Evolutionary conservation across 2,113 vertebrate genomes (phyloP).

Genomic region (Amia ocellicauda): DNA sequence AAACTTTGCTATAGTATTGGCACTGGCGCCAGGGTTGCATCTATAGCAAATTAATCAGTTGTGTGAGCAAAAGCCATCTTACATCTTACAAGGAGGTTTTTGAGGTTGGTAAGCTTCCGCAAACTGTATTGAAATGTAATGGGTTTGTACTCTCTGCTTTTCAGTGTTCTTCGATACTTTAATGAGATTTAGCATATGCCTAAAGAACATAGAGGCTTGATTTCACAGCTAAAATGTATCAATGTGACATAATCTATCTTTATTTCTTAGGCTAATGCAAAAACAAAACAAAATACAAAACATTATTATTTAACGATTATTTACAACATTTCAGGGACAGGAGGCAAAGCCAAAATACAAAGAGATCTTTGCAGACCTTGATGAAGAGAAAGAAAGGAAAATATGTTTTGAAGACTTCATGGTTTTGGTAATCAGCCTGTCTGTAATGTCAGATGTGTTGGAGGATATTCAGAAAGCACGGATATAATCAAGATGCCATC

Average conservation of each 20-base stretch:
- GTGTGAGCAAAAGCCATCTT: too few relatives aligned
- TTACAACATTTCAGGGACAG: too few relatives aligned
- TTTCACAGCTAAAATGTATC: neutral
- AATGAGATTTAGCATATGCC: neutral
- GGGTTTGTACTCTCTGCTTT: neutral
- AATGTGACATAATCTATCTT: neutral
- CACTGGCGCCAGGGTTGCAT: too few relatives aligned
- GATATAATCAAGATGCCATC: neutral
- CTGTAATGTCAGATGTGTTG: conserved; percentile 63
- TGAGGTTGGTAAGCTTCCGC: too few relatives aligned
- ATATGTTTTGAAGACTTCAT: conserved; percentile 73
- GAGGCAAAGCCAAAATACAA: conserved; percentile 66
- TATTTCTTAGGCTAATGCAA: neutral
- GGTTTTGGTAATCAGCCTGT: conserved; percentile 63
- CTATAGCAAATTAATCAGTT: too few relatives aligned
- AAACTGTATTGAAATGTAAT: too few relatives aligned
- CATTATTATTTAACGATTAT: too few relatives aligned
- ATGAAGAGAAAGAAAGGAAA: conserved; percentile 54
- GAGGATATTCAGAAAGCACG: conserved; percentile 53
- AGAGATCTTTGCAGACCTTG: conserved; percentile 63
- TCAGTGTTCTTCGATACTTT: neutral
- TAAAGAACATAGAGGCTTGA: too few relatives aligned
- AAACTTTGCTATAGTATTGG: too few relatives aligned
- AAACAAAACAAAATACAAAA: too few relatives aligned
- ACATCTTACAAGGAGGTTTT: too few relatives aligned